Percentiles rank a stretch among this genome's conserved stretches.
phyloP scores from a whole-genome alignment of 2,113 vertebrate species.

The Psilopogon haemacephalus region DNA sequence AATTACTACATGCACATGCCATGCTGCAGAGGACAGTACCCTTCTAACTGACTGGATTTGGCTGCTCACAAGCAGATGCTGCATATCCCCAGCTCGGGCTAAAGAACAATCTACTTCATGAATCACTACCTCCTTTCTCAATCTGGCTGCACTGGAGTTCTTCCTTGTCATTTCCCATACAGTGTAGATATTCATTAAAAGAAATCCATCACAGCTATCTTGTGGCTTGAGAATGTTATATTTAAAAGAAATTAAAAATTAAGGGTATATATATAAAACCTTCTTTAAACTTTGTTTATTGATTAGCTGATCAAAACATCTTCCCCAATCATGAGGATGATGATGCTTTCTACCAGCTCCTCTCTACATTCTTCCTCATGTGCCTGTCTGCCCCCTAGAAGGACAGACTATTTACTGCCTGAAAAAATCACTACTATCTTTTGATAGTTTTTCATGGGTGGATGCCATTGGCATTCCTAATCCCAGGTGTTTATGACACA shows the following conservation, averaged over 20 bases:
- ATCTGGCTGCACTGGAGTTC: neutral
- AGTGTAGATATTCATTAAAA: neutral
- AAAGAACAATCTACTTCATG: neutral
- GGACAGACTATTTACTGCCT: neutral
- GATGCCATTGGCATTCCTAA: neutral
- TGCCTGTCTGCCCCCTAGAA: neutral
- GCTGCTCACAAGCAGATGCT: neutral
- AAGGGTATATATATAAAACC: neutral
- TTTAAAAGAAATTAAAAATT: neutral
- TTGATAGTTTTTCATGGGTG: neutral
- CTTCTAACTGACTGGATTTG: neutral
- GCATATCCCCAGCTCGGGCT: neutral
- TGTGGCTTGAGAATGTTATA: neutral
- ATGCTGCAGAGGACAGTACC: neutral
- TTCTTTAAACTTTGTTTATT: neutral
- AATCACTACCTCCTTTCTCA: neutral
- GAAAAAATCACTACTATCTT: neutral
- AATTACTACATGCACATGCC: neutral
- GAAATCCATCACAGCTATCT: neutral
- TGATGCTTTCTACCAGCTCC: neutral
- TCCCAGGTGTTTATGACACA: rapidly evolving
- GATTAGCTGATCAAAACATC: neutral
- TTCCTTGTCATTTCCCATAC: neutral
- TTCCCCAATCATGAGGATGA: neutral
- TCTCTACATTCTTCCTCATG: neutral